These are phyloP conservation scores for Cydia strobilella DNA, from an alignment of 1,140 invertebrate species.

Conservation along the genomic window DNA sequence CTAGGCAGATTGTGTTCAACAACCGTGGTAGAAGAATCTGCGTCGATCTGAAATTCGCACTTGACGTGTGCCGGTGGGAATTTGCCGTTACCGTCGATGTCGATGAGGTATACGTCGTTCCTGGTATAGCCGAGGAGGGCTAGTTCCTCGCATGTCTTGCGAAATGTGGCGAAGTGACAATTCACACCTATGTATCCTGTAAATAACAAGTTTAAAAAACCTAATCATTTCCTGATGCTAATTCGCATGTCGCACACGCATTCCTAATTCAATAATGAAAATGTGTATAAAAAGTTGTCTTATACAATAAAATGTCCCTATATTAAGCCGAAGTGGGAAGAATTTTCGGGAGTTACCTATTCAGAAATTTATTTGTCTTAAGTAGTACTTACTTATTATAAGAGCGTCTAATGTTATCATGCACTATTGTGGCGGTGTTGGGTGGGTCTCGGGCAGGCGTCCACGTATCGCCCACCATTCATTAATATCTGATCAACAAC, in stretches of 20 bases:
- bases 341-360: no score
- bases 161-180: constrained; percentile 94
- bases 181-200: constrained; percentile 91
- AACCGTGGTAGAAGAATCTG: constrained; percentile 93
- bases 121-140: constrained; percentile 91
- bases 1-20: constrained; percentile 96
- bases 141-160: constrained; percentile 95
- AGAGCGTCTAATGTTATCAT: no score
- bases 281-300: no score
- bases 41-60: constrained; percentile 93
- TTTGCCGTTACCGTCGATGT: constrained; percentile 95
- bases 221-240: neutral
- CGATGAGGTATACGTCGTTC: constrained; percentile 93
- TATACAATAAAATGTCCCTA: no score
- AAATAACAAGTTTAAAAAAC: constrained; percentile 32
- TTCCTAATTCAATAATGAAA: no score
- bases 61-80: constrained; percentile 94
- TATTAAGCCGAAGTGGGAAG: no score
- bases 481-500: neutral
- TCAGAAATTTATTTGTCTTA: no score
- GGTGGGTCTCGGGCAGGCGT: constrained; percentile 90
- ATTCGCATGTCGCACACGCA: no score
- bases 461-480: constrained; percentile 92
- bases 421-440: constrained; percentile 80
- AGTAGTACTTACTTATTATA: no score